A percentile compares a stretch with the other conserved stretches of the same genome.
Conservation (phyloP, 1,140 invertebrate species). For the Danaus plexippus region DNA sequence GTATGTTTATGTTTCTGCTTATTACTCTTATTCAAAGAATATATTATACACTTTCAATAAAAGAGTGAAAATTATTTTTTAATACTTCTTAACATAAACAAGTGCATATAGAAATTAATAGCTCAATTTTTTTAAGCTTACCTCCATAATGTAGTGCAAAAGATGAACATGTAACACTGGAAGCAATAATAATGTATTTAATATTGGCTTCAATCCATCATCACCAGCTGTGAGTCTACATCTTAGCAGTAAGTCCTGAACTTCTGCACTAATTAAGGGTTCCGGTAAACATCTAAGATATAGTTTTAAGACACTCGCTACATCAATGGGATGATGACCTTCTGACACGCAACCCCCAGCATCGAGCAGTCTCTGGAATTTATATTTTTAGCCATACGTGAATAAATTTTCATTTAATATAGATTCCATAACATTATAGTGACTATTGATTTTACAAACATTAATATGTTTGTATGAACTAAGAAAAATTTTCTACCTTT, state of each 20-base stretch:
- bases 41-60: too few relatives aligned
- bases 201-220: conserved; percentile 56
- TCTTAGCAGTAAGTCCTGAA: conserved; percentile 83
- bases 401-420: too few relatives aligned
- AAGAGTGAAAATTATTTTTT: too few relatives aligned
- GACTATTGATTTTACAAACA: too few relatives aligned
- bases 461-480: too few relatives aligned
- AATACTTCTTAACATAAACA: too few relatives aligned
- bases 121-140: conserved; percentile 24
- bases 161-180: conserved; percentile 68
- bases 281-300: conserved; percentile 88
- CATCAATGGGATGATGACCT: conserved; percentile 82
- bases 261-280: conserved; percentile 78
- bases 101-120: neutral
- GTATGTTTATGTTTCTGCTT: too few relatives aligned
- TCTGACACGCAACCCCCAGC: conserved; percentile 75
- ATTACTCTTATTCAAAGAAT: too few relatives aligned
- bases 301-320: conserved; percentile 86
- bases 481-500: conserved; percentile 67
- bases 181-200: conserved; percentile 60
- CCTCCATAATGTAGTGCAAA: conserved; percentile 70
- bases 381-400: conserved; percentile 1
- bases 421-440: too few relatives aligned
- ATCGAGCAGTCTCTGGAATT: conserved; percentile 75
- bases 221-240: conserved; percentile 72